Evolutionary conservation across 2,113 vertebrate species (phyloP), one percentile per base, ranked within the genome.

Genomic region (Dicaeum eximium): DNA sequence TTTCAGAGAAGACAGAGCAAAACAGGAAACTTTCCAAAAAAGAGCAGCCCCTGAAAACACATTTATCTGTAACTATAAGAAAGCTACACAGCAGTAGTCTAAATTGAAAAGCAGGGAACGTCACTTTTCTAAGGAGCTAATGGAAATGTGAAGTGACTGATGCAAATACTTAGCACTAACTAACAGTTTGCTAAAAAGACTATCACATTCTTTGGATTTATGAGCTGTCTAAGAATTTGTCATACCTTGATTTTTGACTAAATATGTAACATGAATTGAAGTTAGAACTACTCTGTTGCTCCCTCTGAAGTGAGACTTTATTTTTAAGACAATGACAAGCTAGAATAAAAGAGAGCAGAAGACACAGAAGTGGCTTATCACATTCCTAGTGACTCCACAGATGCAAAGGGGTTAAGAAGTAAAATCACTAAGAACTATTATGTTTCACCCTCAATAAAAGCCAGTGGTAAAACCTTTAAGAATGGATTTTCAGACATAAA

Each of bases 111-210:
- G 25, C 60, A 90, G 61, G 23, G 33, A 91, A 90, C 48, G 86
- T 62, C 81, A 95, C 61, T 60, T 93, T 60, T 85, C 70, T 93
- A 88, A 95, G 84, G 31, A 96, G 67, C 75, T 96, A 95, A 94
- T 72, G 78, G 64, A 92, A 93, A 96, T 47, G 69, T 77, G 71
- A 97, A 92, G 33, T 40, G 87, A 75, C 54, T 89, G 77, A 50
- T 86, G 38, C 93, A 96, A 97, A 97, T 91, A 96, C 87, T 96
- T 96, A 95, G 53, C 9, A 10, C 31, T 66, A 91, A 85, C 58
- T 96, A 92, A 97, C 93, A 96, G 71, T 91, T 75, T 86, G 47
- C 54, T 82, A 82, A 83, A 88, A 90, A 92, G 71, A 71, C 69
- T 70, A 91, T 35, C 35, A 71, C 33, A 44, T 50, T 62, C 71